Evolutionary conservation across 1,140 invertebrate species (phyloP), one percentile per base, ranked within the genome.

Genomic region (Hycleus phaleratus): DNA sequence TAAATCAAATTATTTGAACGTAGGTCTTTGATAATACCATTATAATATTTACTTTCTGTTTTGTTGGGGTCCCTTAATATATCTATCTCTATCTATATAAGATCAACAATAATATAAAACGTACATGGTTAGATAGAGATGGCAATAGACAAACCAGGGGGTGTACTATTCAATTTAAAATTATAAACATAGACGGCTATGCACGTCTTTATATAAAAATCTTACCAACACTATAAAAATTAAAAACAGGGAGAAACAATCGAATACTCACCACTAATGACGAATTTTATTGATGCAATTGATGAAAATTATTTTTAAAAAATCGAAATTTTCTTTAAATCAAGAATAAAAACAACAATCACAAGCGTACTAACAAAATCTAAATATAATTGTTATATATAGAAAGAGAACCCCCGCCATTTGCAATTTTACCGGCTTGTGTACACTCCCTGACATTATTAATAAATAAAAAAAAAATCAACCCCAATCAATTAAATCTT

Each of bases 381-480:
- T 63, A 69, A 66, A 66, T 64, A 64, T 63, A 64, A 68, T 67
- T 65, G 67, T 68, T 68, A 68, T 68, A 67, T 68, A 68, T 68
- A 68, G 65, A 65, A 7, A 32, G 18, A 18, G 18, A 18, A 18
- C 52, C 55, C 43, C 59, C 63, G 67, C 67, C 67, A 68, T 68
- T 68, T 67, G 67, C 61, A 65, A 68, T 63, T 49, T 49, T 49
- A 59, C 65, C 67, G 65, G 67, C 65, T 65, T 65, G 65, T 18
- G 63, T 68, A 68, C 67, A 68, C 42, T 68, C 66, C 32, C 32
- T 32, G 32, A 5, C 32, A 32, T 32, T 32, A 32, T 18, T 18
- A 18, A 18, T 18, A 18, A 18, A 32, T 32, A 3, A 32, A 32
- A 5, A 32, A 32, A 5, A 32, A 5, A 32, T 4, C 32, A 4